Evolutionary conservation across 2,113 vertebrate species (phyloP), one percentile per base, ranked within the genome.

Genomic region (Dipodomys stephensi): DNA sequence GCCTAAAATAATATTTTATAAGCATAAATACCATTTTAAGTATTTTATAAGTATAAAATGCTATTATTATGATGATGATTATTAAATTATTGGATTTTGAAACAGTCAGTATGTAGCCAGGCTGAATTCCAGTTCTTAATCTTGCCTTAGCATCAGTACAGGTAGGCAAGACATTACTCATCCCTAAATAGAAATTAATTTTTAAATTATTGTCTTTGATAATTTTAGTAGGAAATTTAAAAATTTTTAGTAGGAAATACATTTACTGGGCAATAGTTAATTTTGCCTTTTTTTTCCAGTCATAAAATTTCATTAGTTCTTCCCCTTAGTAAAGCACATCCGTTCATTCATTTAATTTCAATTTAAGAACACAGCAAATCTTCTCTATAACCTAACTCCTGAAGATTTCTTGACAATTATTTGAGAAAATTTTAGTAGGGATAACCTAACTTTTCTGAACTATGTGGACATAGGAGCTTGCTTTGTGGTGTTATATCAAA

Each of bases 201-300:
- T 62, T 64, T 64, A 23, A 23, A 64, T 20, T 60, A 8, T 30
- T 83, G 35, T 65, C 1, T 57, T 81, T 84, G 57, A 25, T 77
- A 91, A 44, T 92, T 79, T 78, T 39, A 57, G 53, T 25, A 64
- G 19, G 1, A 79, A 39, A 12, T 44, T 39, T 39, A 11, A 27
- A 49, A 9, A 64, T 73, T 92, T 79, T 78, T 39, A 57, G 53
- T 25, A 64, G 19, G 1, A 79, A 39, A 12, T 44, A 20, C 8
- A 10, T 74, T 87, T 57, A 6, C 84, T 72, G 88, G 92, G 7
- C 71, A 82, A 74, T 57, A 49, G 16, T 88, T 73, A 68, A 60
- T 67, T 93, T 79, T 90, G 22, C 11, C 39, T 39, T 60, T 93
- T 74, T 88, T 87, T 94, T 67, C 60, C 73, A 76, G 93, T 77